phyloP scores from a whole-genome alignment of 2,888 invertebrate species.

The Ellobium chinense region DNA sequence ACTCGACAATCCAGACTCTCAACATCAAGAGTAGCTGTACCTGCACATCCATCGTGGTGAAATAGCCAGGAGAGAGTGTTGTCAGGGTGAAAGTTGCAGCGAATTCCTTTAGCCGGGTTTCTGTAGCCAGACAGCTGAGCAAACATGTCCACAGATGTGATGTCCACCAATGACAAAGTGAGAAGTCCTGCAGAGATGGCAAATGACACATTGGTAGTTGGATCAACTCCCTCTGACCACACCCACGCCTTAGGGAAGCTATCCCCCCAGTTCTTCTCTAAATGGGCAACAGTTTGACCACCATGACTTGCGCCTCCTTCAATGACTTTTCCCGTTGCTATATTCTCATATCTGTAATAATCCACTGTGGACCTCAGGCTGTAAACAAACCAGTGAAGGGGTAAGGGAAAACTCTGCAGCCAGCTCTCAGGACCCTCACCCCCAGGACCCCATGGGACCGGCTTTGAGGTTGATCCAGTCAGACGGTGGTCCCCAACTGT shows the following conservation, averaged over 20 bases:
- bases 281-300: slow-evolving; percentile 56
- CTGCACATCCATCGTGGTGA: slow-evolving; percentile 58
- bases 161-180: slow-evolving; percentile 49
- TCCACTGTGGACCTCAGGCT: slow-evolving; percentile 59
- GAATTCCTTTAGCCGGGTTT: slow-evolving; percentile 56
- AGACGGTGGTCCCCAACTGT: slow-evolving; percentile 53
- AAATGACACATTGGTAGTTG: slow-evolving; percentile 51
- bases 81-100: slow-evolving; percentile 59
- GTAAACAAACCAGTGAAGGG: slow-evolving; percentile 71
- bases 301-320: slow-evolving; percentile 44
- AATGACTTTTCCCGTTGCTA: slow-evolving; percentile 7
- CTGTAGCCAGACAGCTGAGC: slow-evolving; percentile 67
- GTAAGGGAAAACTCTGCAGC: slow-evolving; percentile 61
- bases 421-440: slow-evolving; percentile 67
- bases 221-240: slow-evolving; percentile 63
- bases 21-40: slow-evolving; percentile 52
- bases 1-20: slow-evolving; percentile 53
- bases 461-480: slow-evolving; percentile 48
- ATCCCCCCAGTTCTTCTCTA: slow-evolving; percentile 72
- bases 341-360: slow-evolving; percentile 54
- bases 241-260: slow-evolving; percentile 70
- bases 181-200: slow-evolving; percentile 66
- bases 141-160: slow-evolving; percentile 53
- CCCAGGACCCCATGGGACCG: slow-evolving; percentile 57
- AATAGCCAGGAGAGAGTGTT: slow-evolving; percentile 54